These are phyloP conservation scores for Bombus fervidus DNA, from an alignment of 1,140 invertebrate genomes.

Conservation along the genomic window DNA sequence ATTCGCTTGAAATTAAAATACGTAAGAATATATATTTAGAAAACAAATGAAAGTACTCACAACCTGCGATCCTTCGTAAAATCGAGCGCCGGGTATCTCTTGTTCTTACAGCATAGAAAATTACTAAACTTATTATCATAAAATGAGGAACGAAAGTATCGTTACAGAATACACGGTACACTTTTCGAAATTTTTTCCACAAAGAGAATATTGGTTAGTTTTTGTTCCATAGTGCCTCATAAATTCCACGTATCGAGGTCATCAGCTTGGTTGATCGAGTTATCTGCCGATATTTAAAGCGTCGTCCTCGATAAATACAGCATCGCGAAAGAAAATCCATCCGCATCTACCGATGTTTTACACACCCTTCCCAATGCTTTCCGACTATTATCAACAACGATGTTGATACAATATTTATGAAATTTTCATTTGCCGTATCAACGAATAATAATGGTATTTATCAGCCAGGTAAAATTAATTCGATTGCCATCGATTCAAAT, in stretches of 20 bases:
- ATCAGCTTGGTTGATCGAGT: constrained; percentile 1
- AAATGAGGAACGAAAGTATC: too few species aligned
- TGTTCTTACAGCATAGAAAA: background rate
- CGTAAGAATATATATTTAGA: background rate
- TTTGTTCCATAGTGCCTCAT: background rate
- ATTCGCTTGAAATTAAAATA: background rate
- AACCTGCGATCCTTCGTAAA: too few species aligned
- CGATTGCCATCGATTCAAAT: background rate
- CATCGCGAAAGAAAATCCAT: background rate
- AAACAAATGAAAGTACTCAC: background rate
- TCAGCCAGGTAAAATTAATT: background rate
- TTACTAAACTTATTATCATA: too few species aligned
- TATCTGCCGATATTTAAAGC: constrained; percentile 12
- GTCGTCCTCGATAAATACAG: background rate
- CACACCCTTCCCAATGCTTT: too few species aligned
- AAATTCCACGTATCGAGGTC: constrained; percentile 19
- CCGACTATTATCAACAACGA: too few species aligned
- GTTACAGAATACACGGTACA: too few species aligned
- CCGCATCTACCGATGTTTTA: background rate
- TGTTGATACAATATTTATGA: background rate
- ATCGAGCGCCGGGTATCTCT: background rate
- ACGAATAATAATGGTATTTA: background rate
- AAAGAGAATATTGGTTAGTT: background rate
- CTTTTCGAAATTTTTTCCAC: too few species aligned
- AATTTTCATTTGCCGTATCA: background rate